These are phyloP conservation scores for Caenorhabditis drosophilae DNA, from an alignment of 2,888 invertebrate genomes.

Conservation along the genomic window DNA sequence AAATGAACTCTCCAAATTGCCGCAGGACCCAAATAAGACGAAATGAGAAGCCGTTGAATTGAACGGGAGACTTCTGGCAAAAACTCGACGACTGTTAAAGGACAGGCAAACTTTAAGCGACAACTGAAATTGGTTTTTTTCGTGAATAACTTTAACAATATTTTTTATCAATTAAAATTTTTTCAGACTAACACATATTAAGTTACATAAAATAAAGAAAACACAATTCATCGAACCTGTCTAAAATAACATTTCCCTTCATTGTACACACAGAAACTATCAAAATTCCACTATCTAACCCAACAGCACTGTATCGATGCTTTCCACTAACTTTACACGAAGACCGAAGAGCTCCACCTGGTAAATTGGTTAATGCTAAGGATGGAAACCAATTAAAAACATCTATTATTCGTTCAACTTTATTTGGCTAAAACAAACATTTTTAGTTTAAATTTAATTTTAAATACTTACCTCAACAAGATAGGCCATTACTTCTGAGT, in stretches of 20 bases:
- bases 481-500: constrained; percentile 26
- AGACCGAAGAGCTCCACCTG: constrained; percentile 25
- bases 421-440: neutral
- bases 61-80: constrained; percentile 21
- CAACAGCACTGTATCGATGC: constrained; percentile 30
- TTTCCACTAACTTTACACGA: constrained; percentile 18
- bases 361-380: constrained; percentile 25
- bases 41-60: constrained; percentile 26
- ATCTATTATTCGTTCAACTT: constrained; percentile 23
- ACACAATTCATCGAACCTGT: constrained; percentile 12
- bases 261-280: constrained; percentile 30
- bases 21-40: constrained; percentile 36
- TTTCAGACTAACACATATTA: neutral
- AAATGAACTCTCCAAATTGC: constrained; percentile 29
- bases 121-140: constrained; percentile 13
- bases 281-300: constrained; percentile 34
- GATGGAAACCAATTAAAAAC: constrained; percentile 39
- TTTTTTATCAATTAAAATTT: too few relatives aligned
- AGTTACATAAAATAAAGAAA: neutral
- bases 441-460: neutral
- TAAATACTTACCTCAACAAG: constrained; percentile 13
- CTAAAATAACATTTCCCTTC: constrained; percentile 33
- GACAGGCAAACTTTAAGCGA: constrained; percentile 23
- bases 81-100: constrained; percentile 35
- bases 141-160: too few relatives aligned